phyloP scores from a whole-genome alignment of 1,140 invertebrate genomes.

The Melanaphis sacchari region DNA sequence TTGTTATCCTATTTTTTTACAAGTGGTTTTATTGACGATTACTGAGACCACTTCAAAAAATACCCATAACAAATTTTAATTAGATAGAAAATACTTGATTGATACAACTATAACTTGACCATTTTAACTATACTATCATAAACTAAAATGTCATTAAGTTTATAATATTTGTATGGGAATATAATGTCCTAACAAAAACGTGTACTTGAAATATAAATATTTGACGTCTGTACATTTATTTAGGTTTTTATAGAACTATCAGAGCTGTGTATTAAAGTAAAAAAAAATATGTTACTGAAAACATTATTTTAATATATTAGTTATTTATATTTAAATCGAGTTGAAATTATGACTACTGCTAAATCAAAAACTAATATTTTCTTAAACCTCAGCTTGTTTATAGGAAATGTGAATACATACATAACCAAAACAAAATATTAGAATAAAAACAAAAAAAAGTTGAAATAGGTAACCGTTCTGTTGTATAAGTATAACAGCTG shows the following conservation, averaged over 20 bases:
- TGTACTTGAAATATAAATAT: background rate
- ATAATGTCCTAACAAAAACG: background rate
- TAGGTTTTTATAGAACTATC: background rate
- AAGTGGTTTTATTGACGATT: too few relatives aligned
- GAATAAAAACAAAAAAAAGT: background rate
- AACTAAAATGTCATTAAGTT: background rate
- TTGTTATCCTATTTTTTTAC: background rate
- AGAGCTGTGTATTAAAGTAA: background rate
- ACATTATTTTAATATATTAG: background rate
- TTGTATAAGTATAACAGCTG: too few relatives aligned
- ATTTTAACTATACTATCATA: background rate
- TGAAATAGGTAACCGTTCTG: too few relatives aligned
- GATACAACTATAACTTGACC: background rate
- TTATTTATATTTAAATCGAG: background rate
- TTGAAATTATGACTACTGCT: background rate
- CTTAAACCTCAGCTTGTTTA: background rate
- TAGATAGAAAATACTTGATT: background rate
- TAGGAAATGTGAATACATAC: background rate
- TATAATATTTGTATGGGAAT: background rate
- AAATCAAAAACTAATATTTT: background rate
- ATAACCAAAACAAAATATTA: background rate
- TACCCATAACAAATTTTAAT: background rate
- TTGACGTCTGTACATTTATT: background rate
- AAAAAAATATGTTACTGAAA: background rate
- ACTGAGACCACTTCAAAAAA: background rate